A percentile compares a stretch with the other conserved stretches of the same genome.
phyloP scores from a whole-genome alignment of 2,797 vertebrate genomes.

The Staurois parvus region DNA sequence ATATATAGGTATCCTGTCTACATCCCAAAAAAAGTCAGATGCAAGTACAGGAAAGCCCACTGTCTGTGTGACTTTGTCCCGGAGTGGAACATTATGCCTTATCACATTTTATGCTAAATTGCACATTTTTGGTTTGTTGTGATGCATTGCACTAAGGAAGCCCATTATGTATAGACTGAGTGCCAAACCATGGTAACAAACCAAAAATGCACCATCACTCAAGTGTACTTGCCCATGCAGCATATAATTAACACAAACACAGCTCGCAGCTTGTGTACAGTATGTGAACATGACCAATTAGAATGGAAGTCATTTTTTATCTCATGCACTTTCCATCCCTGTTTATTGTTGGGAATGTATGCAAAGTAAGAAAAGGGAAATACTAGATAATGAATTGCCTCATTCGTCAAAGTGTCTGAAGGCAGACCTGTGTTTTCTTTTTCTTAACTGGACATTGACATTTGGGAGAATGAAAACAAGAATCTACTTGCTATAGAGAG shows the following conservation, averaged over 20 bases:
- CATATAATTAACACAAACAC: background rate
- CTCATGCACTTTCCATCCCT: background rate
- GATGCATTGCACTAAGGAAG: too few relatives aligned
- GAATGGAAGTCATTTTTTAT: background rate
- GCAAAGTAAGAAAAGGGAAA: conserved; percentile 1
- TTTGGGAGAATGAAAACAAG: background rate
- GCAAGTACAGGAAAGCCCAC: too few relatives aligned
- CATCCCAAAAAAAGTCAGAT: too few relatives aligned
- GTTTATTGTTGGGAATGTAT: background rate
- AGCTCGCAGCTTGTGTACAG: background rate
- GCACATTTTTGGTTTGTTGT: too few relatives aligned
- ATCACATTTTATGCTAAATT: too few relatives aligned
- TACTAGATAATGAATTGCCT: background rate
- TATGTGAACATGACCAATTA: background rate
- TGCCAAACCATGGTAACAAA: too few relatives aligned
- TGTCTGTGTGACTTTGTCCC: too few relatives aligned
- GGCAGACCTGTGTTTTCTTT: background rate
- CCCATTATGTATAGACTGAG: too few relatives aligned
- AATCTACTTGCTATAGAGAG: background rate
- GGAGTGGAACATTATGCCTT: too few relatives aligned
- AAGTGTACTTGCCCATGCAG: background rate
- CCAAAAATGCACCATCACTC: too few relatives aligned
- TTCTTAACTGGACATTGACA: background rate
- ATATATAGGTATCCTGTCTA: too few relatives aligned
- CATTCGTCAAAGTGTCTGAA: background rate